phyloP scores from a whole-genome alignment of 2,797 vertebrate species.

The Sciurus vulgaris region DNA sequence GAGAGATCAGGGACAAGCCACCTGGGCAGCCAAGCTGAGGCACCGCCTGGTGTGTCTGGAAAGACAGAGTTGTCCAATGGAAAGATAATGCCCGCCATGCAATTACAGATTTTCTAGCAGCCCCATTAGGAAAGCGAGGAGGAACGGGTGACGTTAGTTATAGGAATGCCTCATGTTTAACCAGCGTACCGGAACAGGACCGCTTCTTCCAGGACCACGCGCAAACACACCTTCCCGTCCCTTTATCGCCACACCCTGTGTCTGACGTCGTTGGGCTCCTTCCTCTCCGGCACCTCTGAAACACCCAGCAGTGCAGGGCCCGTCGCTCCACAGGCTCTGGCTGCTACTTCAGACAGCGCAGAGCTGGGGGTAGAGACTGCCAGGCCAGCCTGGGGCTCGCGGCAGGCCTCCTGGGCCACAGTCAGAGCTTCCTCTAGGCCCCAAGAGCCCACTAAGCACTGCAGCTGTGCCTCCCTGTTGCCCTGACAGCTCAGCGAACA shows the following conservation, averaged over 20 bases:
- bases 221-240: not conserved
- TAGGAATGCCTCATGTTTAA: not conserved
- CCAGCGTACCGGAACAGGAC: not conserved
- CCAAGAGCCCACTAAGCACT: not conserved
- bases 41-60: not conserved
- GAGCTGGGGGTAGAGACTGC: rapidly evolving
- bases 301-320: not conserved
- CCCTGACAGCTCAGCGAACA: not conserved
- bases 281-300: not conserved
- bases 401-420: not conserved
- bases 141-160: not conserved
- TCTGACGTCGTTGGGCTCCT: constrained; percentile 48
- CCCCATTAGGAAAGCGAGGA: not conserved
- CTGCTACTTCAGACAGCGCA: not conserved
- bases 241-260: not conserved
- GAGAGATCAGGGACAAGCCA: not conserved
- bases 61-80: not conserved
- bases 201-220: rapidly evolving
- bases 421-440: no score
- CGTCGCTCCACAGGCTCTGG: not conserved
- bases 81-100: rapidly evolving
- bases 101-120: not conserved
- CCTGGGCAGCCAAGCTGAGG: not conserved
- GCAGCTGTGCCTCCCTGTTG: no score
- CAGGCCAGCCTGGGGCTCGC: not conserved